Evolutionary conservation across 2,113 vertebrate genomes (phyloP).

Genomic region (Aptenodytes patagonicus): DNA sequence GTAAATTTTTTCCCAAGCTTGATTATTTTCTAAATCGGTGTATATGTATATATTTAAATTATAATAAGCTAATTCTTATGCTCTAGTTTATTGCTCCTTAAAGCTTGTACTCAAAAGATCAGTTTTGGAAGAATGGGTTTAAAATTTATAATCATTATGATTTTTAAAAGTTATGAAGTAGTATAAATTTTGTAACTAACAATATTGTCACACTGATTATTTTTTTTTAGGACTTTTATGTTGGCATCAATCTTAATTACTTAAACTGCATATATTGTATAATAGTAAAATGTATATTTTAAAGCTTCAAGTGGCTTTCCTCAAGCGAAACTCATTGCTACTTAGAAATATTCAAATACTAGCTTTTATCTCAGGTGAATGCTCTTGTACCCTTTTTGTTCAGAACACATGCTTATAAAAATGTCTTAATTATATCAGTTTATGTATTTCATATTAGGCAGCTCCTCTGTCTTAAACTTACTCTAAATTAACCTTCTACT

Average conservation of each 20-base stretch:
- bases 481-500: slow-evolving; percentile 1
- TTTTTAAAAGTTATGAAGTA: slow-evolving; percentile 71
- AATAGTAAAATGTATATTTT: slow-evolving; percentile 78
- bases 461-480: slow-evolving; percentile 60
- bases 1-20: no score
- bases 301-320: slow-evolving; percentile 72
- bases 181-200: slow-evolving; percentile 77
- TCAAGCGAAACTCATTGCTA: slow-evolving; percentile 74
- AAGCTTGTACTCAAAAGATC: slow-evolving; percentile 54
- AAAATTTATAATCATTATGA: slow-evolving; percentile 71
- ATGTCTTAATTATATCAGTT: slow-evolving; percentile 60
- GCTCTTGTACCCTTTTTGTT: slow-evolving; percentile 73
- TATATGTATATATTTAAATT: no score
- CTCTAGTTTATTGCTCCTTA: slow-evolving; percentile 64
- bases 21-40: no score
- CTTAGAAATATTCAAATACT: slow-evolving; percentile 75
- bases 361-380: slow-evolving; percentile 82
- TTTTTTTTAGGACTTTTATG: slow-evolving; percentile 54
- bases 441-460: slow-evolving; percentile 53
- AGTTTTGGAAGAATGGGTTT: slow-evolving; percentile 63
- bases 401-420: slow-evolving; percentile 59
- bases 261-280: slow-evolving; percentile 79
- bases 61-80: no score
- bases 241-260: slow-evolving; percentile 75
- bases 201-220: slow-evolving; percentile 73